Base-by-base conservation (phyloP, 2,113 vertebrate genomes). In the Astur gentilis region DNA sequence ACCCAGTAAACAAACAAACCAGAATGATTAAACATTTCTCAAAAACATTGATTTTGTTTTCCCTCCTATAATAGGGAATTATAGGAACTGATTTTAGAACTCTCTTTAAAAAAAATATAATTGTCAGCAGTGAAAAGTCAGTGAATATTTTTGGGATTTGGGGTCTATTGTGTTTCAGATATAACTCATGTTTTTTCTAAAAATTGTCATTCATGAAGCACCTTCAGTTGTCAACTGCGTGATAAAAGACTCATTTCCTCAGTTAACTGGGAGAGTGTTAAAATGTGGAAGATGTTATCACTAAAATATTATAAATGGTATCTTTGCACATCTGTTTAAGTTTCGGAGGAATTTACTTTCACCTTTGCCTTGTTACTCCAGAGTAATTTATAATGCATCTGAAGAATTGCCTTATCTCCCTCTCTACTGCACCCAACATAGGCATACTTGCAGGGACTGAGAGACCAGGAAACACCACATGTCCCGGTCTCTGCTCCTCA, bases 1-100 rank as follows among this genome's bases (percentile, higher is more conserved):
- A 9, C 7, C 13, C n/a, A 15, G 2, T 25, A 34, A 69, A 60
- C 76, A n/a, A 61, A 38, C 85, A 72, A 97, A 83, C 25, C 49
- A 70, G 81, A 72, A 67, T 58, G 52, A 61, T 83, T 83, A 69
- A 96, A 89, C 40, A 27, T 49, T 90, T 97, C 79, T 96, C 80
- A 62, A 47, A 47, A 47, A 47, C 45, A 62, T 40, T 92, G 76
- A 83, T 52, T 93, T 34, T 20, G 54, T 83, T 66, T 97, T 77
- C 11, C 13, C 44, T 73, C 23, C 75, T 29, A 3, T 54, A 82
- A 86, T 77, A 82, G 76, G 50, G 36, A 95, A 86, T 58, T 44
- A 32, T 21, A 79, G 32, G 32, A 81, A 25, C 44, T 67, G 32
- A 21, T 61, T 88, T 86, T 73, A 89, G 19, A 73, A 32, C 27